Conservation (phyloP, 2,113 vertebrate genomes). For the Corythoichthys haematopterus region DNA sequence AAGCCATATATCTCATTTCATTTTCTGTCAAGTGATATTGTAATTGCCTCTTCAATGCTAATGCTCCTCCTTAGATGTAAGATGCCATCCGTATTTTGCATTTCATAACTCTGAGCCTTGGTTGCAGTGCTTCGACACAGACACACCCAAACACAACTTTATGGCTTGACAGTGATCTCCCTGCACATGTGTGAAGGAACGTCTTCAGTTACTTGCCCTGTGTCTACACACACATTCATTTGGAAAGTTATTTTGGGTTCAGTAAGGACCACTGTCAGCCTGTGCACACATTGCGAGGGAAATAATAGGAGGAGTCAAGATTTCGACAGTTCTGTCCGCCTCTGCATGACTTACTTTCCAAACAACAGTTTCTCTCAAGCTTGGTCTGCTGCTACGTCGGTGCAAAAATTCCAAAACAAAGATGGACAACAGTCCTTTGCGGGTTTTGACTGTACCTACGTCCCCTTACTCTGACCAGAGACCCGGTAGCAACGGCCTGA, state of each 20-base stretch:
- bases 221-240: conserved; percentile 50
- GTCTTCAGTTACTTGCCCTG: conserved; percentile 75
- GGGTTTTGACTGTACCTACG: conserved; percentile 83
- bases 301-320: conserved; percentile 62
- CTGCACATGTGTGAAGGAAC: conserved; percentile 70
- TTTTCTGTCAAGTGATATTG: not conserved
- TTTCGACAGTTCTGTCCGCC: conserved; percentile 49
- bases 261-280: conserved; percentile 41
- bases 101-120: conserved; percentile 24
- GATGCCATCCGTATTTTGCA: conserved; percentile 27
- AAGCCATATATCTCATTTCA: not conserved
- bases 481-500: conserved; percentile 80
- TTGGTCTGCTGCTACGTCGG: conserved; percentile 38
- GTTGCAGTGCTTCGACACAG: conserved; percentile 18
- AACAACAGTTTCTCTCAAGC: conserved; percentile 41
- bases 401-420: conserved; percentile 27
- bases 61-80: conserved; percentile 11
- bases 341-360: conserved; percentile 37
- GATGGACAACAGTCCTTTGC: conserved; percentile 83
- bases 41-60: not conserved
- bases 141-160: conserved; percentile 37
- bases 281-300: conserved; percentile 35
- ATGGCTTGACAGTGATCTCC: conserved; percentile 82
- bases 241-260: conserved; percentile 75
- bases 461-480: conserved; percentile 86